Conservation (phyloP, 1,140 invertebrate genomes). For the Halesus radiatus region DNA sequence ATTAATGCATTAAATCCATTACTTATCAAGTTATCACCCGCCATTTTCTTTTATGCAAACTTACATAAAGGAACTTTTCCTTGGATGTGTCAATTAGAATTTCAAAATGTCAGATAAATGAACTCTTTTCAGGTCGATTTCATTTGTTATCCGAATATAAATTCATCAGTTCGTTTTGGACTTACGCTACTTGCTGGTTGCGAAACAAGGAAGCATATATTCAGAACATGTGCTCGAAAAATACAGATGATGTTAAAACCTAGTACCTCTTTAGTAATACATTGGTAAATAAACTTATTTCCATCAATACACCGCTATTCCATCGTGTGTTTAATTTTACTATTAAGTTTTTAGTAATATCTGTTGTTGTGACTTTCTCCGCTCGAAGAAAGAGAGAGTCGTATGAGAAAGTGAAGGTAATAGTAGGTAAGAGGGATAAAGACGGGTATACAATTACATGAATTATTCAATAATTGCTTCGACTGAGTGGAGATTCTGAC, state of each 20-base stretch:
- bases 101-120: conserved; percentile 31
- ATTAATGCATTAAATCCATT: no score
- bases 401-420: conserved; percentile 46
- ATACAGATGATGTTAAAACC: not conserved
- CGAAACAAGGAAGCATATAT: conserved; percentile 21
- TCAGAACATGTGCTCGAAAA: not conserved
- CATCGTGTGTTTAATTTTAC: not conserved
- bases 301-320: no score
- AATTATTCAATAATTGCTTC: conserved; percentile 24
- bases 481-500: not conserved
- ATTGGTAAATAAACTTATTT: no score
- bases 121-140: conserved; percentile 35
- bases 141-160: conserved; percentile 15
- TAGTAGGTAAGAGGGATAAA: conserved; percentile 27
- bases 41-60: not conserved
- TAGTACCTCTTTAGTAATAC: not conserved
- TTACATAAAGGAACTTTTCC: not conserved
- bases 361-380: conserved; percentile 38
- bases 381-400: conserved; percentile 42
- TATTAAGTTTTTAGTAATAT: not conserved
- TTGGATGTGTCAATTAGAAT: conserved; percentile 30
- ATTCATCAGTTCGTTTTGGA: not conserved
- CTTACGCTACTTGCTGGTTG: not conserved
- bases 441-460: conserved; percentile 22
- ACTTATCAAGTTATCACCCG: no score